Evolutionary conservation across 2,888 invertebrate genomes (phyloP), one percentile per base, ranked within the genome.

Genomic region (Odontothrips loti): DNA sequence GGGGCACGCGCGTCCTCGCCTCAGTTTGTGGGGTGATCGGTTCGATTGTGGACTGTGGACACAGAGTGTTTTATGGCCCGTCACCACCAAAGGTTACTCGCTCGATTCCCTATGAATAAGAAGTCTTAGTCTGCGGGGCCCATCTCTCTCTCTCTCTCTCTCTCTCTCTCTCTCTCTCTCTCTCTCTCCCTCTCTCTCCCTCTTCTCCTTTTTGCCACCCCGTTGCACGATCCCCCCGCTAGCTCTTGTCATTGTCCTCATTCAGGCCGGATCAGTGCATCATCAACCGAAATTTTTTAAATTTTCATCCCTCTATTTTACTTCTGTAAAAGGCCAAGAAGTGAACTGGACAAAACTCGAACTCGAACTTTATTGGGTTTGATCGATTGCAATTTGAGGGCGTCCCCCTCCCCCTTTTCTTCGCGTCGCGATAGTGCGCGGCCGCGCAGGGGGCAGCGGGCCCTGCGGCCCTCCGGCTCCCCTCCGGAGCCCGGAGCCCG

Each of bases 11-110:
- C 34, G 34, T 43, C 34, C 34, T 43, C 34, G 34, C 34, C 34
- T 43, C 34, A 2, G 34, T 43, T 43, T 43, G 34, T 6, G 34
- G 34, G 34, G 34, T 43, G 34, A 43, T 43, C 34, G 34, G 34
- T 82, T 81, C 83, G 82, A 82, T 83, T 82, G 68, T 75, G 58
- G 58, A 58, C 20, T 58, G 58, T 58, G 68, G 68, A 75, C 68
- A 75, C 68, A 75, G 68, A 75, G 68, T 75, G 68, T 75, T 75
- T 75, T 75, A 75, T 75, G 68, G 68, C 68, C 68, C 68, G 68
- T 75, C 68, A 27, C 68, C 27, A 27, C 68, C 68, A 75, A 75
- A 75, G 68, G 68, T 75, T 75, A 75, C 23, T 27, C 68, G 23
- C 68, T 75, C 68, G 68, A 75, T 75, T 75, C 68, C 68, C 68